A percentile compares a stretch with the other conserved stretches of the same genome.
phyloP scores from a whole-genome alignment of 2,888 invertebrate species.

The Amblyjoppa proteus region DNA sequence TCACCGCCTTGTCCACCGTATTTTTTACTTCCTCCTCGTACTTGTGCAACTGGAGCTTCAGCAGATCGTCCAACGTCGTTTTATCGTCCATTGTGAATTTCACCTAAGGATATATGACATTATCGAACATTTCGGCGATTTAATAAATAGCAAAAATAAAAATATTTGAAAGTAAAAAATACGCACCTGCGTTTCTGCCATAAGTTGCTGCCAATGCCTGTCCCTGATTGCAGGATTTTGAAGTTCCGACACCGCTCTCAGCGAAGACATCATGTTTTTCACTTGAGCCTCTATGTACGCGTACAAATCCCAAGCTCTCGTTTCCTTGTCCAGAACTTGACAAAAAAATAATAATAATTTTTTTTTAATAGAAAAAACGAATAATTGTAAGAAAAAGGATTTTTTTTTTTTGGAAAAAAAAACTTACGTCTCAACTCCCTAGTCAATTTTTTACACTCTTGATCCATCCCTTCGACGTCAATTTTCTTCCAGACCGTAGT shows the following conservation, averaged over 20 bases:
- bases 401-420: conserved; percentile 5
- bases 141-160: background rate
- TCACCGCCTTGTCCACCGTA: conserved; percentile 98
- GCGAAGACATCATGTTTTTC: conserved; percentile 96
- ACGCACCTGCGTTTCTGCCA: conserved; percentile 95
- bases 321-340: conserved; percentile 88
- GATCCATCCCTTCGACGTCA: conserved; percentile 97
- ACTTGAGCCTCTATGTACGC: conserved; percentile 92
- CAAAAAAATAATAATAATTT: conserved; percentile 25
- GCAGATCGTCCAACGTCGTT: conserved; percentile 95
- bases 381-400: background rate
- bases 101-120: conserved; percentile 85
- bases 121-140: background rate
- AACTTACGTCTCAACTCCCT: conserved; percentile 91
- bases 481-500: conserved; percentile 97
- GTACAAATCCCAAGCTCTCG: conserved; percentile 91
- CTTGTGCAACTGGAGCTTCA: conserved; percentile 95
- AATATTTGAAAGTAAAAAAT: background rate
- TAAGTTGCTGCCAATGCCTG: conserved; percentile 97
- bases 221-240: conserved; percentile 98
- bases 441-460: conserved; percentile 96
- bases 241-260: conserved; percentile 96
- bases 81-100: conserved; percentile 93
- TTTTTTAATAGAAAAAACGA: conserved; percentile 9
- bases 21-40: conserved; percentile 98